phyloP scores from a whole-genome alignment of 2,113 vertebrate genomes.

The Lagenorhynchus albirostris region DNA sequence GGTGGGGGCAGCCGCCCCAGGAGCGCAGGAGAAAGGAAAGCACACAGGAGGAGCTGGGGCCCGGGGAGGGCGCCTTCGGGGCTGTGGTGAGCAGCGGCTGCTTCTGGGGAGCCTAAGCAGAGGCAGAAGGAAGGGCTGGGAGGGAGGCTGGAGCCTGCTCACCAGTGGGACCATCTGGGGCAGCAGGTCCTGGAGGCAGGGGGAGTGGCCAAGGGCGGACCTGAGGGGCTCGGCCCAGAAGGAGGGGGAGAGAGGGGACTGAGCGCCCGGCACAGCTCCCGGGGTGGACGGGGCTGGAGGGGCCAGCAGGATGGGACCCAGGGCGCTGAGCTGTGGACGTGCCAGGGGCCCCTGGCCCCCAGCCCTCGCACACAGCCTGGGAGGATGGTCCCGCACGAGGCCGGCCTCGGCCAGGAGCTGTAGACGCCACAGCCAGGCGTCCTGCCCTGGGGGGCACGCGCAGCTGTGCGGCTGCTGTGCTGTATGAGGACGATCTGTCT shows the following conservation, averaged over 20 bases:
- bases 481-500: fast-evolving
- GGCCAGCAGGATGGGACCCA: background rate
- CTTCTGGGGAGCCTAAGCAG: fast-evolving
- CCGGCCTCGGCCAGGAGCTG: too few species aligned
- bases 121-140: fast-evolving
- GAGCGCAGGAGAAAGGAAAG: background rate
- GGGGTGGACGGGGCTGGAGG: too few species aligned
- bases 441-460: fast-evolving
- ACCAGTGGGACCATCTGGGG: fast-evolving
- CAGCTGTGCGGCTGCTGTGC: background rate
- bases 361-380: too few species aligned
- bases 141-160: background rate
- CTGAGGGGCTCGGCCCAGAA: background rate
- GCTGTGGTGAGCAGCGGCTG: too few species aligned
- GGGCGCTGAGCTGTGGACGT: fast-evolving
- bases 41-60: background rate
- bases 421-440: too few species aligned
- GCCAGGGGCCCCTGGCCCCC: fast-evolving
- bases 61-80: fast-evolving
- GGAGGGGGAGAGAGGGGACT: background rate
- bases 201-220: background rate
- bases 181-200: background rate
- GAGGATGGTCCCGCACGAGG: fast-evolving
- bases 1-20: background rate
- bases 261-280: fast-evolving